Evolutionary conservation across 1,140 invertebrate genomes (phyloP).

Genomic region (Drosophila repleta): DNA sequence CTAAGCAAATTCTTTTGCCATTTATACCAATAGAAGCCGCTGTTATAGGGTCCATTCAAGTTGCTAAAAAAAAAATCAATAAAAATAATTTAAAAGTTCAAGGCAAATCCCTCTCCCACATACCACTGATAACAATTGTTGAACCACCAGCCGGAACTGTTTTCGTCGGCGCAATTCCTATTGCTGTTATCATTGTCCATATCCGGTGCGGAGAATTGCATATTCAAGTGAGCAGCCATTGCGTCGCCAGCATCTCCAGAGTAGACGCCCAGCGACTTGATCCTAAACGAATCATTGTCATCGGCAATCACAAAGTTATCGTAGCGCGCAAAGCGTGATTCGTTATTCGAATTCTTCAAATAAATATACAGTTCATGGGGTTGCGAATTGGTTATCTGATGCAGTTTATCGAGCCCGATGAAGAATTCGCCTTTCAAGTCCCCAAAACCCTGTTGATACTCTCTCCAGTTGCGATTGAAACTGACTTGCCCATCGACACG

Average conservation of each 20-base stretch:
- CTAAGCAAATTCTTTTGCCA: constrained; percentile 45
- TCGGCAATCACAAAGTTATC: constrained; percentile 24
- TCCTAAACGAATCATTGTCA: constrained; percentile 87
- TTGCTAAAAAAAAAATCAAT: constrained; percentile 23
- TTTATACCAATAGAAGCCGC: constrained; percentile 41
- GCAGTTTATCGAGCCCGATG: constrained; percentile 38
- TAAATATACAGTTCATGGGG: constrained; percentile 39
- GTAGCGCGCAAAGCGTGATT: constrained; percentile 29
- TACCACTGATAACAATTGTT: constrained; percentile 76
- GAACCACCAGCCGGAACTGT: constrained; percentile 88
- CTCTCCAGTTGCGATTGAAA: constrained; percentile 35
- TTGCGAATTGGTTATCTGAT: constrained; percentile 27
- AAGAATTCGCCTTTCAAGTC: constrained; percentile 36
- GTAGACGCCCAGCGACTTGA: constrained; percentile 87
- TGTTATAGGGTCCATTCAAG: constrained; percentile 37
- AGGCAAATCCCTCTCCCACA: neutral
- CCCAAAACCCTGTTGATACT: constrained; percentile 37
- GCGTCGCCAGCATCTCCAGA: constrained; percentile 88
- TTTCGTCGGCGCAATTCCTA: constrained; percentile 87
- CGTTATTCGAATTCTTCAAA: constrained; percentile 19
- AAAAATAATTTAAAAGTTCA: neutral
- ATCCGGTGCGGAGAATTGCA: constrained; percentile 89
- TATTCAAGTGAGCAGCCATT: constrained; percentile 87
- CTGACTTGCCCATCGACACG: constrained; percentile 16
- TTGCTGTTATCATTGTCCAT: constrained; percentile 88